A percentile compares a stretch with the other conserved stretches of the same genome.
These are phyloP conservation scores for Battus philenor DNA, from an alignment of 1,140 invertebrate species.

Conservation along the genomic window DNA sequence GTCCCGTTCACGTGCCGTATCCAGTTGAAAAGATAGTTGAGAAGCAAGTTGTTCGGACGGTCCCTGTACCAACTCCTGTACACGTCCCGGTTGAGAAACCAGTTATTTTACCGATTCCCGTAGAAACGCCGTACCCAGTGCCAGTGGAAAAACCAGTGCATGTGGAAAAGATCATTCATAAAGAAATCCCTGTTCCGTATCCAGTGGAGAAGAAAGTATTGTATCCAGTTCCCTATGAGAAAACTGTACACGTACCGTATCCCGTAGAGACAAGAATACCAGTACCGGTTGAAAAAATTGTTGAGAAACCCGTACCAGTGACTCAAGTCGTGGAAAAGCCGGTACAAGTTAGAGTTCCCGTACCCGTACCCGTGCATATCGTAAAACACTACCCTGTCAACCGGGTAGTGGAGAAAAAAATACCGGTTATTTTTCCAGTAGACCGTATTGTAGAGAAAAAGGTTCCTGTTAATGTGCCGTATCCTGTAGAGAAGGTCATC, in stretches of 20 bases:
- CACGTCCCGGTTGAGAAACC: slow-evolving; percentile 58
- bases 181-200: background rate
- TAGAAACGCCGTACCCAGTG: slow-evolving; percentile 71
- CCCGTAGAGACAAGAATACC: slow-evolving; percentile 67
- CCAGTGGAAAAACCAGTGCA: slow-evolving; percentile 50
- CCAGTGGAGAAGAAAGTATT: slow-evolving; percentile 53
- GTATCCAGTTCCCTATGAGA: slow-evolving; percentile 62
- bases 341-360: slow-evolving; percentile 72
- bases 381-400: slow-evolving; percentile 73
- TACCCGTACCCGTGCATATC: slow-evolving; percentile 67
- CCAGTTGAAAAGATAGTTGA: slow-evolving; percentile 76
- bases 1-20: slow-evolving; percentile 77
- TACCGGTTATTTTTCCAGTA: slow-evolving; percentile 66
- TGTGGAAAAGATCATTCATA: slow-evolving; percentile 46
- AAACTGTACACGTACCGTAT: slow-evolving; percentile 67
- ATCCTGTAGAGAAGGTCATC: slow-evolving; percentile 73
- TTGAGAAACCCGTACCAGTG: slow-evolving; percentile 61
- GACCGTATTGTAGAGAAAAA: slow-evolving; percentile 76
- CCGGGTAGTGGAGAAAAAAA: slow-evolving; percentile 74
- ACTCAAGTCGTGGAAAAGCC: slow-evolving; percentile 74
- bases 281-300: slow-evolving; percentile 67
- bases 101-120: slow-evolving; percentile 52
- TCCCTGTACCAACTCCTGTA: slow-evolving; percentile 55
- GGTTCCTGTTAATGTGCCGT: slow-evolving; percentile 69
- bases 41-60: slow-evolving; percentile 54